Evolutionary conservation across 2,888 invertebrate genomes (phyloP).

Genomic region (Andrena praecox): DNA sequence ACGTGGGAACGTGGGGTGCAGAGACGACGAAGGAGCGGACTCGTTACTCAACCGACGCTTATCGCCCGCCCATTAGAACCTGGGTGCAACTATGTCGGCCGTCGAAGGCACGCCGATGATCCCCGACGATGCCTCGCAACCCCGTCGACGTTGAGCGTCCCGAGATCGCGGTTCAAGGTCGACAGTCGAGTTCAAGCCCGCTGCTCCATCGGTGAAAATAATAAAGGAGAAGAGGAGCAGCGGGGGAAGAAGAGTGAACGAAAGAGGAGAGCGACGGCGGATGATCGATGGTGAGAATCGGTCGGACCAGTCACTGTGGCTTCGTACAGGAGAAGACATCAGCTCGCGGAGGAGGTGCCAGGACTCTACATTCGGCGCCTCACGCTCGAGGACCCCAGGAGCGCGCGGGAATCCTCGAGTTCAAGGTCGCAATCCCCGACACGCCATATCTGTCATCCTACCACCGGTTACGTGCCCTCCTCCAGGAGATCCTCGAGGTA

Average conservation of each 20-base stretch:
- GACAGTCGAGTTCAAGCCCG: slow-evolving; percentile 57
- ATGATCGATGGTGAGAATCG: slow-evolving; percentile 76
- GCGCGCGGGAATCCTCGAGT: slow-evolving; percentile 76
- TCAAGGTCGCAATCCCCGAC: slow-evolving; percentile 79
- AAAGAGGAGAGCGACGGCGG: slow-evolving; percentile 45
- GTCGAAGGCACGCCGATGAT: slow-evolving; percentile 17
- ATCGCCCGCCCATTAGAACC: neutral
- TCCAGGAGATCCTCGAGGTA: slow-evolving; percentile 74
- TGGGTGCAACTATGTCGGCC: slow-evolving; percentile 25
- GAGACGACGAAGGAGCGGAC: slow-evolving; percentile 1
- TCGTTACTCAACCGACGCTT: slow-evolving; percentile 18
- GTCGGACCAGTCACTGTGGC: slow-evolving; percentile 78
- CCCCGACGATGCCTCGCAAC: slow-evolving; percentile 18
- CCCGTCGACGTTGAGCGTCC: slow-evolving; percentile 43
- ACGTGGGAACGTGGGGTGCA: neutral
- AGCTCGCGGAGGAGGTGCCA: slow-evolving; percentile 82
- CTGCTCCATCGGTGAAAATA: slow-evolving; percentile 35
- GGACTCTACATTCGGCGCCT: slow-evolving; percentile 83
- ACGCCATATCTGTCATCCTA: slow-evolving; percentile 82
- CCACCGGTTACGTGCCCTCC: slow-evolving; percentile 76
- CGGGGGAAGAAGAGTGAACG: slow-evolving; percentile 21
- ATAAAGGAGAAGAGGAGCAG: slow-evolving; percentile 7
- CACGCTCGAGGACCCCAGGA: slow-evolving; percentile 82
- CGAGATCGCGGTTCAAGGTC: slow-evolving; percentile 67
- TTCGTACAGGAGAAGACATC: slow-evolving; percentile 81